These are phyloP conservation scores for Enteromius afrohamiltoni DNA, from an alignment of 2,797 vertebrate species.

Conservation along the genomic window DNA sequence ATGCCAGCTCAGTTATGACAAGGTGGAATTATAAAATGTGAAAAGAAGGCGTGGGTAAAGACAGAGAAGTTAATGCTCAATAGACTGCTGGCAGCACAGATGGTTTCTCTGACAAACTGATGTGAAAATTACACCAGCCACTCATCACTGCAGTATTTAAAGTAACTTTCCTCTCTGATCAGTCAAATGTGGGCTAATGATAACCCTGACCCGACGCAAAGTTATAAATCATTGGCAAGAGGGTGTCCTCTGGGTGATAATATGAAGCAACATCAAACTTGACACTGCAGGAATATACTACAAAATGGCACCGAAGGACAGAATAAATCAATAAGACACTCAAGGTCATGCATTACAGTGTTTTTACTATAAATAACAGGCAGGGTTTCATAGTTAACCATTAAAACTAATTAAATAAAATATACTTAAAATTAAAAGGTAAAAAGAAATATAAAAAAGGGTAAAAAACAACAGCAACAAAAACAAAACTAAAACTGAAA, in stretches of 20 bases:
- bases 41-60: constrained; percentile 36
- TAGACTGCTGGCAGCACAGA: constrained; percentile 52
- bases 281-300: constrained; percentile 11
- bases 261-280: constrained; percentile 9
- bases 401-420: too few species aligned
- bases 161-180: neutral
- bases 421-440: too few species aligned
- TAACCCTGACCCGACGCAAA: neutral
- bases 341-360: neutral
- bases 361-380: neutral
- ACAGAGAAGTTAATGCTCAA: constrained; percentile 22
- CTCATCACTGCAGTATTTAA: constrained; percentile 22
- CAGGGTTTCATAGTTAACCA: neutral
- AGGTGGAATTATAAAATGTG: constrained; percentile 26
- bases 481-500: too few species aligned
- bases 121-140: constrained; percentile 46
- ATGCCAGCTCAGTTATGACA: constrained; percentile 38
- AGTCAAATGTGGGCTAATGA: constrained; percentile 9
- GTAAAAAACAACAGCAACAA: too few species aligned
- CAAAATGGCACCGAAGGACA: constrained; percentile 13
- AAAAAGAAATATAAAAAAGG: too few species aligned
- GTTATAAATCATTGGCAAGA: constrained; percentile 24
- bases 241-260: constrained; percentile 1
- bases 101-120: constrained; percentile 55
- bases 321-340: neutral